Evolutionary conservation across 1,140 invertebrate species (phyloP), one percentile per base, ranked within the genome.

Genomic region (Pseudomyrmex sp.): DNA sequence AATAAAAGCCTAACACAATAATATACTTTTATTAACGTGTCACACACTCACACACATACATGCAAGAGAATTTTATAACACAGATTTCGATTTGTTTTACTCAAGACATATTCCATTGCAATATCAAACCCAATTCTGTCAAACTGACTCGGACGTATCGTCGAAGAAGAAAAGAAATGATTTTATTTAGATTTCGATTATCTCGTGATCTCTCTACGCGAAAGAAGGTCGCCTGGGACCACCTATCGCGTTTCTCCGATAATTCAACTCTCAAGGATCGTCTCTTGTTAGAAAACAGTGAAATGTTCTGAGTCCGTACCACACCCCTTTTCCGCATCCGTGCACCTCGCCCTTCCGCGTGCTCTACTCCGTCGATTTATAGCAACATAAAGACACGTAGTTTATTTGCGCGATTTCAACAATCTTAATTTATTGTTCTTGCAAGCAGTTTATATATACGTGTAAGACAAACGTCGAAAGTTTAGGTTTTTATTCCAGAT

Each of bases 121-220:
- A 70, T 59, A 65, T 86, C 85, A 79, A 84, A 90, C 79, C 88
- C 86, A 80, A 90, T 88, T 83, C 84, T 88, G 90, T 83, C 87
- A 86, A 87, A 89, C 82, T 85, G 83, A 74, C 79, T 85, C 85
- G 83, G 86, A 48, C 77, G 50, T 77, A 70, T 86, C 75, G 82
- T 79, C 69, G 65, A 83, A 73, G 35, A 20, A 44, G 73, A 83
- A 56, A 7, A 68, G 80, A 86, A 72, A 70, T 89, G 83, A 88
- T 91, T 91, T 91, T 92, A 91, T 93, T 92, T 90, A 90, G 89
- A 90, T 86, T 92, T 93, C 89, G 91, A 92, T 93, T 92, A 93
- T 92, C 91, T 90, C 89, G 87, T 79, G 35, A 35, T 35, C 35
- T 35, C 35, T 35, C 35, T 35, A 84, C 76, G 90, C 90, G 70